phyloP scores from a whole-genome alignment of 2,797 vertebrate species.

The Smutsia gigantea region DNA sequence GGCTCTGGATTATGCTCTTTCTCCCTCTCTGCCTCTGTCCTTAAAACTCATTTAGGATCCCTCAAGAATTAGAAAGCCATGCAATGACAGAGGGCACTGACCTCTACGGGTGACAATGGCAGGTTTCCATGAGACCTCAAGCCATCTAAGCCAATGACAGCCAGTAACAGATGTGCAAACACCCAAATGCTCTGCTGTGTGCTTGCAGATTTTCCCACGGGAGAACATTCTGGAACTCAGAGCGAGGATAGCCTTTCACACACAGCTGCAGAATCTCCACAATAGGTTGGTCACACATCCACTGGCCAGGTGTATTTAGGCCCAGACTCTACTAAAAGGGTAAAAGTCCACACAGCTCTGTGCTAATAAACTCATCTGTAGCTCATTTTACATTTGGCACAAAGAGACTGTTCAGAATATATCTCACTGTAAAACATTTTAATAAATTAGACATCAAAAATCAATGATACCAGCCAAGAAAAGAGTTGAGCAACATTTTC shows the following conservation, averaged over 20 bases:
- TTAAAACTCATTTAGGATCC: background rate
- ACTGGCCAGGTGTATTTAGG: background rate
- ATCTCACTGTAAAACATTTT: background rate
- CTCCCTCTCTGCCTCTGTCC: background rate
- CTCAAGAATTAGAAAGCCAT: background rate
- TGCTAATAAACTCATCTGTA: background rate
- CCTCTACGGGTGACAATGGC: fast-evolving
- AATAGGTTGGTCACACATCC: fast-evolving
- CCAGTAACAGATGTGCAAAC: background rate
- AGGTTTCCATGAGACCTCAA: background rate
- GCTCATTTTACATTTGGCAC: background rate
- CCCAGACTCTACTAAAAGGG: background rate
- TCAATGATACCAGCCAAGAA: background rate
- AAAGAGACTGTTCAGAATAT: background rate
- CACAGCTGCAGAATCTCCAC: background rate
- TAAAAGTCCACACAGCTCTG: background rate
- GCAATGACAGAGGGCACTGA: background rate
- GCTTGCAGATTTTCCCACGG: background rate
- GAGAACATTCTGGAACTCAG: background rate
- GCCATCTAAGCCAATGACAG: background rate
- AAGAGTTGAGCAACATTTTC: background rate
- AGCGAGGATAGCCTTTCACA: background rate
- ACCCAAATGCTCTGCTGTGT: fast-evolving
- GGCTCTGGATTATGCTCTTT: background rate
- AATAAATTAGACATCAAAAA: slow-evolving; percentile 13